These are phyloP conservation scores for Merops nubicus DNA, from an alignment of 2,113 vertebrate species.

Conservation along the genomic window DNA sequence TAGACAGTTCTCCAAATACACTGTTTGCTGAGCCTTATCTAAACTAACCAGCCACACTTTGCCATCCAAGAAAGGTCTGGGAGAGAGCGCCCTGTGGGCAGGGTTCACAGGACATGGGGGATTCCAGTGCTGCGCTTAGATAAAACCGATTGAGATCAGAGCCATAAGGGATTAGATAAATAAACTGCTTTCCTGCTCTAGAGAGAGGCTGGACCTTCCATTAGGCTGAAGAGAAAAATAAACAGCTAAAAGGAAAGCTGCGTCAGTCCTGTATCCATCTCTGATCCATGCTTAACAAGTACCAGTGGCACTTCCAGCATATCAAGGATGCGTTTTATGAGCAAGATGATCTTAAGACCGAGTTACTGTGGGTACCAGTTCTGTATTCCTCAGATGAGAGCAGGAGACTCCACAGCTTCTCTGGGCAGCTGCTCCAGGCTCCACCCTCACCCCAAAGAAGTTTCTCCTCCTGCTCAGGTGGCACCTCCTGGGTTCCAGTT, in stretches of 20 bases:
- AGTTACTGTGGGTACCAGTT: accelerated
- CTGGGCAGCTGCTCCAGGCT: too few species aligned
- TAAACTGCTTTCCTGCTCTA: not conserved
- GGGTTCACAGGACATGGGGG: not conserved
- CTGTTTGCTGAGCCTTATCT: not conserved
- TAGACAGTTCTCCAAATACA: not conserved
- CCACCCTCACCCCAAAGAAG: too few species aligned
- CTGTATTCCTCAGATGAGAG: accelerated
- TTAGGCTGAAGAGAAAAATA: not conserved
- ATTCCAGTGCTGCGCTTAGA: not conserved
- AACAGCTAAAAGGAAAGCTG: not conserved
- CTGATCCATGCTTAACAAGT: not conserved
- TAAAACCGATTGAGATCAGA: not conserved
- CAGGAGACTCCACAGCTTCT: too few species aligned
- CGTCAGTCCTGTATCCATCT: not conserved
- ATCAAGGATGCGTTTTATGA: accelerated
- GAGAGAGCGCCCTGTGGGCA: not conserved
- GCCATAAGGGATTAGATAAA: not conserved
- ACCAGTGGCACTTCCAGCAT: not conserved
- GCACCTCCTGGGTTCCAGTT: too few species aligned
- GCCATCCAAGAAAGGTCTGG: not conserved
- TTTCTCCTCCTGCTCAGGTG: too few species aligned
- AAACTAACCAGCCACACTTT: not conserved
- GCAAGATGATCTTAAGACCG: not conserved
- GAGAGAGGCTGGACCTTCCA: not conserved